A percentile compares a stretch with the other conserved stretches of the same genome.
Evolutionary conservation across 2,797 vertebrate species (phyloP).

Genomic region (Eulemur coronatus): DNA sequence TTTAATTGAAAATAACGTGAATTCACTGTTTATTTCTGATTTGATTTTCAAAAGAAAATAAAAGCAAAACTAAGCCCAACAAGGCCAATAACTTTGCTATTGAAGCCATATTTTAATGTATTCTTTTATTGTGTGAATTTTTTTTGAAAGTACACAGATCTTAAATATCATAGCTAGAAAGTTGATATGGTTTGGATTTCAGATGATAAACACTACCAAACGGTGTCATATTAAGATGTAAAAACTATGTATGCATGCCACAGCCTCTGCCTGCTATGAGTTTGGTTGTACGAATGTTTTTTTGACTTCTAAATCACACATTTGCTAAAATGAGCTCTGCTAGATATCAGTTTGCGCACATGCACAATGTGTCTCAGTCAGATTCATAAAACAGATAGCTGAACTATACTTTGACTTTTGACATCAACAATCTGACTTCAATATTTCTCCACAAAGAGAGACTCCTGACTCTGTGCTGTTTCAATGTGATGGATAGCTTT

Average conservation of each 20-base stretch:
- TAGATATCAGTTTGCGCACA: conserved; percentile 87
- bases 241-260: conserved; percentile 83
- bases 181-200: conserved; percentile 76
- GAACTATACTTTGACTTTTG: conserved; percentile 89
- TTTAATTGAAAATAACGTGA: conserved; percentile 30
- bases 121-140: conserved; percentile 63
- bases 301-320: conserved; percentile 88
- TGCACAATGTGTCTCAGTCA: conserved; percentile 88
- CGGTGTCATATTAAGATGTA: conserved; percentile 84
- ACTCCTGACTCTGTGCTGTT: conserved; percentile 84
- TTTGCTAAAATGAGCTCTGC: conserved; percentile 88
- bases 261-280: conserved; percentile 86
- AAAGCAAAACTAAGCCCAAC: conserved; percentile 62
- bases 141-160: conserved; percentile 65
- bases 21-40: conserved; percentile 44
- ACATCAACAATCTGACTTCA: conserved; percentile 90
- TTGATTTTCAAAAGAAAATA: conserved; percentile 49
- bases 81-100: conserved; percentile 58
- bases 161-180: conserved; percentile 66
- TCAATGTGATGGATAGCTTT: conserved; percentile 86
- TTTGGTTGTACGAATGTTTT: conserved; percentile 85
- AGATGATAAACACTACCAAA: conserved; percentile 83
- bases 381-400: conserved; percentile 89
- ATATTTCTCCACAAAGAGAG: conserved; percentile 87
- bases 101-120: conserved; percentile 56